These are phyloP conservation scores for Chloroclystis v-ata DNA, from an alignment of 2,888 invertebrate species.

Conservation along the genomic window DNA sequence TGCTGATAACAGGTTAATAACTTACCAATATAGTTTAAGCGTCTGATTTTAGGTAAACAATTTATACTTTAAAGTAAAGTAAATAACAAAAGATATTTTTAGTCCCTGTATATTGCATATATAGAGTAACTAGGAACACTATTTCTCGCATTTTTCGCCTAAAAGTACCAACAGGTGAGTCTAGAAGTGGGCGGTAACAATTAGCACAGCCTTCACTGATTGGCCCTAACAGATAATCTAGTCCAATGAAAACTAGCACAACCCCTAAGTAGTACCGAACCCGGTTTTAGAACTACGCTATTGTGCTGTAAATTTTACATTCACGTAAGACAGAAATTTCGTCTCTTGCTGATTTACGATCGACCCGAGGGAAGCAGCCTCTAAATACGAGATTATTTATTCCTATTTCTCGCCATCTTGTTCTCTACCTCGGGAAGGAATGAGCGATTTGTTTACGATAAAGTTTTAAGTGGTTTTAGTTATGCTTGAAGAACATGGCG, in stretches of 20 bases:
- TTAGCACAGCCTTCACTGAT: slow-evolving; percentile 14
- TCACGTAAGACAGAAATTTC: slow-evolving; percentile 63
- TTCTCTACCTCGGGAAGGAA: slow-evolving; percentile 33
- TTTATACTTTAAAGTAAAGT: too few species aligned
- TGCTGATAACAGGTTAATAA: slow-evolving; percentile 19
- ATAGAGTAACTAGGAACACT: background rate
- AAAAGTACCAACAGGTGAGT: slow-evolving; percentile 3
- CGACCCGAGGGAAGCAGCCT: slow-evolving; percentile 49
- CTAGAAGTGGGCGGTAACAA: slow-evolving; percentile 11
- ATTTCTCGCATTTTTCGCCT: background rate
- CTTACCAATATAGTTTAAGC: background rate
- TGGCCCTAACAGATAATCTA: slow-evolving; percentile 7
- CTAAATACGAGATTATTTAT: slow-evolving; percentile 67
- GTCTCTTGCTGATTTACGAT: slow-evolving; percentile 65
- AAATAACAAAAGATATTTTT: too few species aligned
- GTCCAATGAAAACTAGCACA: slow-evolving; percentile 5
- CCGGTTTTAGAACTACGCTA: slow-evolving; percentile 48
- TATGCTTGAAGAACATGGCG: background rate
- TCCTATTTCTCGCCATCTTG: slow-evolving; percentile 42
- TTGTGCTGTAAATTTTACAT: slow-evolving; percentile 65
- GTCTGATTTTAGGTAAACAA: too few species aligned
- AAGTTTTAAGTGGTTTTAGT: slow-evolving; percentile 5
- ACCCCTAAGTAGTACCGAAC: slow-evolving; percentile 50
- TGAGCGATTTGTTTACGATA: slow-evolving; percentile 10
- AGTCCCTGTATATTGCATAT: background rate